Percentiles rank a stretch among this genome's conserved stretches.
phyloP scores from a whole-genome alignment of 2,797 vertebrate species.

The Arctocebus calabarensis region DNA sequence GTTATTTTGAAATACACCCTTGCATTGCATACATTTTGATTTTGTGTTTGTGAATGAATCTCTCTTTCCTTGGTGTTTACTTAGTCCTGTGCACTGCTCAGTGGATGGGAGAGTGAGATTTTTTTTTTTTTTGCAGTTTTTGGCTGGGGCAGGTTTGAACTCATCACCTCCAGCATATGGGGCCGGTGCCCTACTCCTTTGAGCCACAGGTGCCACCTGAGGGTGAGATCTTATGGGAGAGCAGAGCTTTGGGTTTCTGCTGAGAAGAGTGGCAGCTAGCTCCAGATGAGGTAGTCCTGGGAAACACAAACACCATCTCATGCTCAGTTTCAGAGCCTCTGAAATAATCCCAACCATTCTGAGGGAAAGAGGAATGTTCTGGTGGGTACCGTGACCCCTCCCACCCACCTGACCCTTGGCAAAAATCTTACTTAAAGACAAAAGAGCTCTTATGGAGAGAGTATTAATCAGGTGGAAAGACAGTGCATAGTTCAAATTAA shows the following conservation, averaged over 20 bases:
- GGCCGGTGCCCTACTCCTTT: too few species aligned
- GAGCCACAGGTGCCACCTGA: not conserved
- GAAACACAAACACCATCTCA: not conserved
- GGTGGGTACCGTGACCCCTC: not conserved
- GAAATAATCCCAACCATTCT: not conserved
- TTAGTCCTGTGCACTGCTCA: not conserved
- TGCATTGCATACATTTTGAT: not conserved
- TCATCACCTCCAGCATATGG: too few species aligned
- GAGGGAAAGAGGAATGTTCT: not conserved
- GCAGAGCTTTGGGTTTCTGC: not conserved
- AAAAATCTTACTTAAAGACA: not conserved
- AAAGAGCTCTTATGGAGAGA: not conserved
- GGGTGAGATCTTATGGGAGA: not conserved
- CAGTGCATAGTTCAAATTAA: not conserved
- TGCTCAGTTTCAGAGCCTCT: not conserved
- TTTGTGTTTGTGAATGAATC: conserved; percentile 24
- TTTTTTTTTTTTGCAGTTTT: too few species aligned
- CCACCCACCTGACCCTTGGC: not conserved
- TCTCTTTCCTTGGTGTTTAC: not conserved
- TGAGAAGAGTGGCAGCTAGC: not conserved
- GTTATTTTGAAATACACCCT: too few species aligned
- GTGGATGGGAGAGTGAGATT: not conserved
- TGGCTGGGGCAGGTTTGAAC: too few species aligned
- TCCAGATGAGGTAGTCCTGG: not conserved
- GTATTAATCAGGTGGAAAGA: not conserved